Evolutionary conservation across 1,140 invertebrate genomes (phyloP).

Genomic region (Aethina tumida): DNA sequence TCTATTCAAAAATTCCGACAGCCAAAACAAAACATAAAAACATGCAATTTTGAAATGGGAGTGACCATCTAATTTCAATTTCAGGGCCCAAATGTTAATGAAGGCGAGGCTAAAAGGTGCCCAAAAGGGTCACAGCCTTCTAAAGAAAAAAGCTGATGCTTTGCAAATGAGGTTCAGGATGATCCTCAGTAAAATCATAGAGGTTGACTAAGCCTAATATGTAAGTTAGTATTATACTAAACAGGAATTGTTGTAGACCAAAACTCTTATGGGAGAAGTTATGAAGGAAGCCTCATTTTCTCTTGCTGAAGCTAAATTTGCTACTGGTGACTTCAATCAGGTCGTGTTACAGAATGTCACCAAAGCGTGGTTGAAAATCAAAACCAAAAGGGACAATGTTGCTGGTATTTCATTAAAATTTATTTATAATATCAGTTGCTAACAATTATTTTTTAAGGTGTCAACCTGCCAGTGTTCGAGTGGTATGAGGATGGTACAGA

Average conservation of each 20-base stretch:
- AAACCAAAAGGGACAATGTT: slow-evolving; percentile 98
- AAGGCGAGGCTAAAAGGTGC: slow-evolving; percentile 89
- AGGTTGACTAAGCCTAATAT: slow-evolving; percentile 54
- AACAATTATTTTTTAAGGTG: slow-evolving; percentile 32
- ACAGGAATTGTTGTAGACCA: too few species aligned
- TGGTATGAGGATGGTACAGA: slow-evolving; percentile 87
- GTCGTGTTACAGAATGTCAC: slow-evolving; percentile 99
- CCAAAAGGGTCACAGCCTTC: slow-evolving; percentile 94
- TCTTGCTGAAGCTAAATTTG: slow-evolving; percentile 96
- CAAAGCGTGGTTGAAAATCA: slow-evolving; percentile 97
- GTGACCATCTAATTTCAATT: too few species aligned
- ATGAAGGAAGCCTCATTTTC: slow-evolving; percentile 99
- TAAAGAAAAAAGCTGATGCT: slow-evolving; percentile 99
- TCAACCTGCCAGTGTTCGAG: slow-evolving; percentile 36
- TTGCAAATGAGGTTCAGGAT: slow-evolving; percentile 94
- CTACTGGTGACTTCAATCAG: slow-evolving; percentile 96
- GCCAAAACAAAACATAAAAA: too few species aligned
- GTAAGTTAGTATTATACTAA: too few species aligned
- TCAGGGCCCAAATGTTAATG: slow-evolving; percentile 76
- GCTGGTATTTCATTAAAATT: slow-evolving; percentile 55
- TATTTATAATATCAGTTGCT: background rate
- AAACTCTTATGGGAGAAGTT: slow-evolving; percentile 98
- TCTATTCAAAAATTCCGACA: too few species aligned
- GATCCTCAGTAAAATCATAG: slow-evolving; percentile 97
- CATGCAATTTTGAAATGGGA: too few species aligned